Conservation (phyloP, 2,888 invertebrate species). For the Caenorhabditis imperialis region DNA sequence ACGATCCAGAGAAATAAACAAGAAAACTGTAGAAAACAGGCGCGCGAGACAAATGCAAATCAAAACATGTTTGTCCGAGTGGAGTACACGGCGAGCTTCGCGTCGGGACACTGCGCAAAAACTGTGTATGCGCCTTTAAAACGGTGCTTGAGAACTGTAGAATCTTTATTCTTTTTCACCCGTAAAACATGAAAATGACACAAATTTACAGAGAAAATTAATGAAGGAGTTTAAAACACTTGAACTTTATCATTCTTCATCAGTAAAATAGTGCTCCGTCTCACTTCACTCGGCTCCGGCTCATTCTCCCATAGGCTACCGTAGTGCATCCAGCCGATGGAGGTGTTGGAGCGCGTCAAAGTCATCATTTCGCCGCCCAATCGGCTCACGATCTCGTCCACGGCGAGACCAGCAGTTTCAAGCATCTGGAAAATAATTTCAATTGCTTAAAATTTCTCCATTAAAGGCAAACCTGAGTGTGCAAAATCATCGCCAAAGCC, state of each 20-base stretch:
- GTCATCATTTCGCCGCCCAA: slow-evolving; percentile 24
- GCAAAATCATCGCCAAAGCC: slow-evolving; percentile 48
- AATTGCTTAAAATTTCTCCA: slow-evolving; percentile 2
- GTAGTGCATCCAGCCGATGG: slow-evolving; percentile 50
- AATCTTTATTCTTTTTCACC: too few species aligned
- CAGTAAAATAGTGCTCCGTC: slow-evolving; percentile 8
- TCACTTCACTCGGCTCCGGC: slow-evolving; percentile 5
- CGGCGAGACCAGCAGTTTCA: slow-evolving; percentile 66
- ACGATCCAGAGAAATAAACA: too few species aligned
- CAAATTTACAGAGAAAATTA: not conserved
- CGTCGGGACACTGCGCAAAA: not conserved
- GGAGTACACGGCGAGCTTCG: slow-evolving; percentile 7
- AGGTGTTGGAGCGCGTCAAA: slow-evolving; percentile 41
- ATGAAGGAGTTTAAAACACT: slow-evolving; percentile 5
- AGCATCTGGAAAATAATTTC: slow-evolving; percentile 53
- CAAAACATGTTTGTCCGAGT: slow-evolving; percentile 28
- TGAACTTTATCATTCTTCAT: slow-evolving; percentile 8
- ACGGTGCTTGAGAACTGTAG: not conserved
- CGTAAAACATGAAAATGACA: too few species aligned
- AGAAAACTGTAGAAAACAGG: not conserved
- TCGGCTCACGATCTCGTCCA: slow-evolving; percentile 57
- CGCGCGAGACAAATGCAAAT: slow-evolving; percentile 1
- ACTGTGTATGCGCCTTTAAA: slow-evolving; percentile 12
- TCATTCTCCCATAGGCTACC: slow-evolving; percentile 53
- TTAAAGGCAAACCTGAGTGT: slow-evolving; percentile 33